These are phyloP conservation scores for Epirrhoe tristata DNA, from an alignment of 2,888 invertebrate species.

Conservation along the genomic window DNA sequence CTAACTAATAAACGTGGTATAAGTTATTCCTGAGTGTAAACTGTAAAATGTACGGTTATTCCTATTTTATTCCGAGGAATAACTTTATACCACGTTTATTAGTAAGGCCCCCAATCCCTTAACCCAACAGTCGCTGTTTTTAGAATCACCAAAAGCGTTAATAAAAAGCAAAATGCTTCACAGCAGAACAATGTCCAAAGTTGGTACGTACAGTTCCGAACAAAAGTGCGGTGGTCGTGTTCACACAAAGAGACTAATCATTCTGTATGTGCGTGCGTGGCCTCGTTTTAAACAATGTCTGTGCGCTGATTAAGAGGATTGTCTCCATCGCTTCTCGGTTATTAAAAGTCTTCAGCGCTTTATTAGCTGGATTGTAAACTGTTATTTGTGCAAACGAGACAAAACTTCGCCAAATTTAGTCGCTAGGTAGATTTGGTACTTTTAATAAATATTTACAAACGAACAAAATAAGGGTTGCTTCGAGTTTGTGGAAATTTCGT, in stretches of 20 bases:
- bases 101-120: too few species aligned
- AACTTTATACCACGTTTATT: too few species aligned
- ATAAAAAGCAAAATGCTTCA: constrained; percentile 54
- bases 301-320: constrained; percentile 83
- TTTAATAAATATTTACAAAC: too few species aligned
- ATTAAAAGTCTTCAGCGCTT: constrained; percentile 77
- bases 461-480: too few species aligned
- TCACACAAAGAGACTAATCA: constrained; percentile 76
- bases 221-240: constrained; percentile 69
- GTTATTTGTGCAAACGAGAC: neutral
- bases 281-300: constrained; percentile 83
- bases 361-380: constrained; percentile 12
- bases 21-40: too few species aligned
- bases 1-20: too few species aligned
- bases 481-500: too few species aligned
- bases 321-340: constrained; percentile 81
- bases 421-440: too few species aligned
- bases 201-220: constrained; percentile 53
- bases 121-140: neutral
- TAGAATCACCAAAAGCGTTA: constrained; percentile 33
- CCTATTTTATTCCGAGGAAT: too few species aligned
- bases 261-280: constrained; percentile 78
- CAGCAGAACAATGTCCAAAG: constrained; percentile 55
- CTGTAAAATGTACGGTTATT: too few species aligned
- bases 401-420: too few species aligned